Conservation (phyloP, 2,113 vertebrate species). For the Pachypanchax playfairii region DNA sequence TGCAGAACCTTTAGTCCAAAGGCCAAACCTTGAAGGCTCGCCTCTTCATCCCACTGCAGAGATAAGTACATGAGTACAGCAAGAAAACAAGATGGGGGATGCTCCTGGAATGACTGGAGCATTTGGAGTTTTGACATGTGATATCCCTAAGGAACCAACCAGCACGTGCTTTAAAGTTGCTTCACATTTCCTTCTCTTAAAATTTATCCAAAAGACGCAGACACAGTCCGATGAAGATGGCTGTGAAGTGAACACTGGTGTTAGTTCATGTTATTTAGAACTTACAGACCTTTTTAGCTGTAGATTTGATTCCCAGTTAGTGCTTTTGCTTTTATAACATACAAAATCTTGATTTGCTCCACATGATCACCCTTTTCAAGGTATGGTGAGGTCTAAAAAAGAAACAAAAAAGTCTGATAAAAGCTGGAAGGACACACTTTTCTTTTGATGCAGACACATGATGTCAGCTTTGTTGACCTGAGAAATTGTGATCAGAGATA, state of each 20-base stretch:
- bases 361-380: too few relatives aligned
- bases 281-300: conserved; percentile 13
- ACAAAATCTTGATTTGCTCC: too few relatives aligned
- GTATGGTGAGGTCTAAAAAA: too few relatives aligned
- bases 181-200: conserved; percentile 17
- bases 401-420: too few relatives aligned
- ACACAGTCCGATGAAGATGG: conserved; percentile 41
- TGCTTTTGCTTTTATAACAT: too few relatives aligned
- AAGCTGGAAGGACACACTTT: too few relatives aligned
- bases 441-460: too few relatives aligned
- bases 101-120: conserved; percentile 60
- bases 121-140: conserved; percentile 72
- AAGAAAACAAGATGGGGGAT: conserved; percentile 47
- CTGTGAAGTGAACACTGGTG: conserved; percentile 20
- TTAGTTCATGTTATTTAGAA: conserved; percentile 23
- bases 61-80: conserved; percentile 59
- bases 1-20: conserved; percentile 38
- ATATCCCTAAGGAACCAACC: conserved; percentile 57
- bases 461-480: too few relatives aligned
- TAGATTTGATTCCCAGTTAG: conserved; percentile 9
- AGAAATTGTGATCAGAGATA: too few relatives aligned
- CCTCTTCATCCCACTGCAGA: conserved; percentile 60
- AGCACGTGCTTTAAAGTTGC: conserved; percentile 63
- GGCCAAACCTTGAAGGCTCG: conserved; percentile 42
- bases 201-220: conserved; percentile 45